Conservation (phyloP, 1,140 invertebrate species). For the Bathynomus jamesi region DNA sequence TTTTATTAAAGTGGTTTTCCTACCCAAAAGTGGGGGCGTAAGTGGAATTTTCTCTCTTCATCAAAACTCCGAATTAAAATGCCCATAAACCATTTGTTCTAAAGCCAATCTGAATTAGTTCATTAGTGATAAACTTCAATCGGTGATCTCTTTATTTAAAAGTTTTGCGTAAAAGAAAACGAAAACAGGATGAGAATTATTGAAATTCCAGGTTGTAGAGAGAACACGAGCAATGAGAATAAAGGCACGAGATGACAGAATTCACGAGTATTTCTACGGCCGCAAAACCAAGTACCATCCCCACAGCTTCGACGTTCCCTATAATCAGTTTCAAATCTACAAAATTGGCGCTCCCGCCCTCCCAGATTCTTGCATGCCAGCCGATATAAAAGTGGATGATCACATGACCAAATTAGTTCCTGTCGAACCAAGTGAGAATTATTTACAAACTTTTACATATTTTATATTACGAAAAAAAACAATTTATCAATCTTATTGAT, state of each 20-base stretch:
- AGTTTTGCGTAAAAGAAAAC: no score
- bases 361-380: slow-evolving; percentile 88
- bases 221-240: slow-evolving; percentile 60
- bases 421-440: slow-evolving; percentile 44
- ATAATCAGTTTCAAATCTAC: slow-evolving; percentile 58
- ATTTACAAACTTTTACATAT: not conserved
- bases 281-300: slow-evolving; percentile 65
- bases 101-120: no score
- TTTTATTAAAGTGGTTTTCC: slow-evolving; percentile 84
- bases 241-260: slow-evolving; percentile 68
- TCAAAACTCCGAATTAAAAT: no score
- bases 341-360: slow-evolving; percentile 90
- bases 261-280: slow-evolving; percentile 95
- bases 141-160: no score
- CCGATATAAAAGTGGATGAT: slow-evolving; percentile 90
- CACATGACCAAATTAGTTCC: slow-evolving; percentile 83
- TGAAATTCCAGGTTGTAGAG: slow-evolving; percentile 65
- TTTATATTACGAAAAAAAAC: slow-evolving; percentile 32
- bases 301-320: slow-evolving; percentile 44
- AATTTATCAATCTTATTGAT: not conserved
- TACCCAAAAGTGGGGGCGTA: slow-evolving; percentile 94
- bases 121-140: no score
- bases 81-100: no score
- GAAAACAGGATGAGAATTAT: no score
- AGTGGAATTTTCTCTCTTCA: no score